These are phyloP conservation scores for Myotis findleyi DNA, from an alignment of 2,797 vertebrate species.

Conservation along the genomic window DNA sequence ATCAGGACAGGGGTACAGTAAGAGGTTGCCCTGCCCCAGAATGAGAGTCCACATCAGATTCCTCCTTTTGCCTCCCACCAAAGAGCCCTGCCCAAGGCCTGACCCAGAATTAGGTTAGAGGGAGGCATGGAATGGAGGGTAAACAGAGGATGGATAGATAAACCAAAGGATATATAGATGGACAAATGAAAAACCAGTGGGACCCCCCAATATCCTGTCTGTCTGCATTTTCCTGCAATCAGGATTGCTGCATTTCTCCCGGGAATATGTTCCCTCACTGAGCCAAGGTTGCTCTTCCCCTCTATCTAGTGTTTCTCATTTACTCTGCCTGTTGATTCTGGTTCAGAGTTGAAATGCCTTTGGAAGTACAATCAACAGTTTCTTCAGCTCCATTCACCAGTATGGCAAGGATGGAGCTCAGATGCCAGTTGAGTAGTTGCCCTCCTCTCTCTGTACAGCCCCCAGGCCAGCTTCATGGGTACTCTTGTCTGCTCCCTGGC, in stretches of 20 bases:
- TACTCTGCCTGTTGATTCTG: neutral
- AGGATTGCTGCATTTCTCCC: neutral
- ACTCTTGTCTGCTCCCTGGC: neutral
- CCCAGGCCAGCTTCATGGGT: neutral
- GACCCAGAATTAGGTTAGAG: neutral
- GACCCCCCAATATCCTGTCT: neutral
- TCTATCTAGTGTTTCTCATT: neutral
- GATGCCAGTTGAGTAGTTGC: neutral
- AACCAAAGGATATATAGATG: neutral
- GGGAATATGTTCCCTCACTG: neutral
- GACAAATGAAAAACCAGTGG: neutral
- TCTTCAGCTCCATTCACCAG: neutral
- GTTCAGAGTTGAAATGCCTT: slow-evolving; percentile 8
- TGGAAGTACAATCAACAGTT: neutral
- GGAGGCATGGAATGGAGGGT: neutral
- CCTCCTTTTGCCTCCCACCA: neutral
- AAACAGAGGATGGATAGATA: neutral
- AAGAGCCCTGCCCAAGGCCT: neutral
- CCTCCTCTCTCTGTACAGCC: neutral
- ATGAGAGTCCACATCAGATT: neutral
- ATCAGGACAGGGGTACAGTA: neutral
- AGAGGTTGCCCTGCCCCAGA: neutral
- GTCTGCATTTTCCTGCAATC: neutral
- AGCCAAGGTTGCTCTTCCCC: neutral
- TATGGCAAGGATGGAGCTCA: neutral